Percentiles rank a stretch among this genome's conserved stretches.
These are phyloP conservation scores for Silurus glanis DNA, from an alignment of 2,113 vertebrate genomes.

Conservation along the genomic window DNA sequence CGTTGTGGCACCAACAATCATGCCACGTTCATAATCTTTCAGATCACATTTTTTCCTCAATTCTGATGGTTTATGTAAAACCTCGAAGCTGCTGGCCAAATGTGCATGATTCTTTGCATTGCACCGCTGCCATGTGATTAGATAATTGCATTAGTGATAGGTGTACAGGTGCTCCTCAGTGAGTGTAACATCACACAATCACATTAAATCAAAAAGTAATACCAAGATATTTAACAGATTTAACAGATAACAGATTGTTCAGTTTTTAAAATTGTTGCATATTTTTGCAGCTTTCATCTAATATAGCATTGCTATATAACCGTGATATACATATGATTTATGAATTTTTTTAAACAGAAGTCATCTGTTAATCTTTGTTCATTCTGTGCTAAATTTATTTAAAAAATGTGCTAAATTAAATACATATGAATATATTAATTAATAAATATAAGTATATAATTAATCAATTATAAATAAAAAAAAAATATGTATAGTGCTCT, in stretches of 20 bases:
- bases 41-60: not conserved
- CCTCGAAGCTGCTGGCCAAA: not conserved
- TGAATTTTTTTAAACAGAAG: not conserved
- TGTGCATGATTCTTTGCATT: not conserved
- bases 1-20: not conserved
- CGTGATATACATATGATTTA: not conserved
- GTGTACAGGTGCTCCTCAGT: no score
- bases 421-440: no score
- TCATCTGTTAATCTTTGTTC: not conserved
- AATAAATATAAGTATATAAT: no score
- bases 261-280: not conserved
- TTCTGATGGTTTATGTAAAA: not conserved
- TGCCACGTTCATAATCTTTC: not conserved
- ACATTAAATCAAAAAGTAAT: no score
- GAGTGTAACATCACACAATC: no score
- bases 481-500: no score
- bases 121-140: not conserved
- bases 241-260: not conserved
- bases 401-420: not conserved
- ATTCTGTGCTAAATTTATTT: not conserved
- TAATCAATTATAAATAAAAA: no score
- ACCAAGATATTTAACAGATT: no score
- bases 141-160: no score
- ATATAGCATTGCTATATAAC: not conserved
- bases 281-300: not conserved